phyloP scores from a whole-genome alignment of 2,888 invertebrate genomes.

The Tetramorium bicarinatum region DNA sequence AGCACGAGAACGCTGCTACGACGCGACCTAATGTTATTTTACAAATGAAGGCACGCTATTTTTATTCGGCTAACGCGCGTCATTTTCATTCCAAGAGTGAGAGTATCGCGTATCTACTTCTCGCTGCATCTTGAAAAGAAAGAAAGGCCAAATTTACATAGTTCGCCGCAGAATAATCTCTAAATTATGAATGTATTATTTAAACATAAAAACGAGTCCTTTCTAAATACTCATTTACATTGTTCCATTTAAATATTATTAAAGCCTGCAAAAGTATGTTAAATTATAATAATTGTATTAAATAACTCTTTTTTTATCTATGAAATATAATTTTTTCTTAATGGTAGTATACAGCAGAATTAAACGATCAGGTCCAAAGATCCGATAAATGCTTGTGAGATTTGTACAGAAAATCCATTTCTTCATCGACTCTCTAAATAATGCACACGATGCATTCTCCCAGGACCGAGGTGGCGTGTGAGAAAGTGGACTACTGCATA shows the following conservation, averaged over 20 bases:
- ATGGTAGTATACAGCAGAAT: no score
- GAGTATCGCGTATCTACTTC: conserved; percentile 19
- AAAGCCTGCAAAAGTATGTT: not conserved
- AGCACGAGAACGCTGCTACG: not conserved
- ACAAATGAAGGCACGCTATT: conserved; percentile 38
- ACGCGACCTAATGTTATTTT: conserved; percentile 35
- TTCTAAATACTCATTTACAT: not conserved
- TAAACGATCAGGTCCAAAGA: not conserved
- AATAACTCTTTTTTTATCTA: not conserved
- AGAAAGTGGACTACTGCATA: conserved; percentile 41
- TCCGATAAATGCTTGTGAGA: conserved; percentile 5
- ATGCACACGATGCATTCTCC: conserved; percentile 9
- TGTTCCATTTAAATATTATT: not conserved
- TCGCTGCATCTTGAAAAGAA: not conserved
- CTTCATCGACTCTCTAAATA: conserved; percentile 21
- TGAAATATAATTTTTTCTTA: not conserved
- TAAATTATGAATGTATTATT: not conserved
- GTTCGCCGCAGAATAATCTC: not conserved
- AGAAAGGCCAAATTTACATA: not conserved
- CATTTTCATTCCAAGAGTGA: not conserved
- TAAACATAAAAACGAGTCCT: not conserved
- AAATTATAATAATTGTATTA: not conserved
- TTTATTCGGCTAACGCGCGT: conserved; percentile 32
- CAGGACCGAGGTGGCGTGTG: conserved; percentile 12
- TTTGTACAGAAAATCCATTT: not conserved